Conservation (phyloP, 2,797 vertebrate species). For the Spinus olivaceus region DNA sequence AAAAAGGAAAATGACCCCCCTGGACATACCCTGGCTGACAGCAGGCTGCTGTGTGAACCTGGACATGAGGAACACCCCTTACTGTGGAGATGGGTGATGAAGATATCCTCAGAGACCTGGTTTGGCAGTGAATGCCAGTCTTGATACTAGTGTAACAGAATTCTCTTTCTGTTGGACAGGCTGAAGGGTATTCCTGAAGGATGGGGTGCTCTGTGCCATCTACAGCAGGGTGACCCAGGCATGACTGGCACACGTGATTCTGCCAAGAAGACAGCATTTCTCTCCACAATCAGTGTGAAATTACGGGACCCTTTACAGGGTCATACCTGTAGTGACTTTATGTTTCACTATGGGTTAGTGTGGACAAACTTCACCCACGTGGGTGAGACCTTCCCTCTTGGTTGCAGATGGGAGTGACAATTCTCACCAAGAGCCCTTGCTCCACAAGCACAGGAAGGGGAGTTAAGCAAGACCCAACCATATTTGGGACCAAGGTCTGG, state of each 20-base stretch:
- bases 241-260: background rate
- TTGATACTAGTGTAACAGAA: background rate
- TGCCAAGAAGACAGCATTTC: background rate
- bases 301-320: background rate
- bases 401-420: background rate
- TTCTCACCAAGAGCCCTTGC: background rate
- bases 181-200: background rate
- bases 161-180: background rate
- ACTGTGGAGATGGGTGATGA: background rate
- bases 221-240: background rate
- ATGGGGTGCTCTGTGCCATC: background rate
- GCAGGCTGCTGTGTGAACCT: background rate
- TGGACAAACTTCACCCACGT: background rate
- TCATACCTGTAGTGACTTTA: background rate
- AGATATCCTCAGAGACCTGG: background rate
- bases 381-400: background rate
- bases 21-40: background rate
- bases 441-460: background rate
- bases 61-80: background rate
- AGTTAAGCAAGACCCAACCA: background rate
- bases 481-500: background rate
- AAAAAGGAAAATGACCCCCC: background rate
- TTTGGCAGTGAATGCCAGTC: background rate
- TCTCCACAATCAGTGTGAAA: background rate
- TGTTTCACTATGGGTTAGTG: accelerated